phyloP scores from a whole-genome alignment of 2,797 vertebrate species.

The Lerista edwardsae region DNA sequence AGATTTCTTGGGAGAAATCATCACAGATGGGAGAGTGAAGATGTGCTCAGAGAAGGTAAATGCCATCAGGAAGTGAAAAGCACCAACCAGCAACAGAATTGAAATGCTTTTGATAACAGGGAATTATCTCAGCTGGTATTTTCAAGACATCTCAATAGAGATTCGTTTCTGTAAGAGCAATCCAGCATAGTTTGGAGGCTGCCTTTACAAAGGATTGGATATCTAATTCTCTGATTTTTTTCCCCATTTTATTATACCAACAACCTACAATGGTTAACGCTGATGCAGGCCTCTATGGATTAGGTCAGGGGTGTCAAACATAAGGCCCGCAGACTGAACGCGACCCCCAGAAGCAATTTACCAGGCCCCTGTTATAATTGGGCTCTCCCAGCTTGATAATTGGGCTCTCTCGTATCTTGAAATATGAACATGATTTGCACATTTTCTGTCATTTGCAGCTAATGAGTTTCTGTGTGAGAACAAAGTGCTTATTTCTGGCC shows the following conservation, averaged over 20 bases:
- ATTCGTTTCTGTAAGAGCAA: neutral
- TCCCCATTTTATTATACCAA: conserved; percentile 2
- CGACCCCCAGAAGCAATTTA: no score
- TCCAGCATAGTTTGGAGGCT: conserved; percentile 1
- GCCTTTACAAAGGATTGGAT: conserved; percentile 29
- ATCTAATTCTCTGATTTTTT: neutral
- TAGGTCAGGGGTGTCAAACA: no score
- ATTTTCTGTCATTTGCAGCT: no score
- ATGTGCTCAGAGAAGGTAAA: neutral
- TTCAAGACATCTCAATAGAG: neutral
- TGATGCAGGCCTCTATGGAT: neutral
- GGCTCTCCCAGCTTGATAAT: no score
- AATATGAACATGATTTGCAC: no score
- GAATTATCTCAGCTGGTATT: neutral
- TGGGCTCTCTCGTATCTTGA: no score
- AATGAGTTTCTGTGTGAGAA: no score
- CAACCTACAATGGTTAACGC: neutral
- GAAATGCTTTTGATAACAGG: neutral
- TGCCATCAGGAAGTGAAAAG: neutral
- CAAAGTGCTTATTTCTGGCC: no score
- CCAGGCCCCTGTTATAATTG: no score
- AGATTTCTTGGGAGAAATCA: neutral
- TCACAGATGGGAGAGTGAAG: neutral
- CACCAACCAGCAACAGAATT: neutral
- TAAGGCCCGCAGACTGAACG: no score